Evolutionary conservation across 64 coral and sea anemone species (phyloP).

Genomic region (Trachythela sp.): DNA sequence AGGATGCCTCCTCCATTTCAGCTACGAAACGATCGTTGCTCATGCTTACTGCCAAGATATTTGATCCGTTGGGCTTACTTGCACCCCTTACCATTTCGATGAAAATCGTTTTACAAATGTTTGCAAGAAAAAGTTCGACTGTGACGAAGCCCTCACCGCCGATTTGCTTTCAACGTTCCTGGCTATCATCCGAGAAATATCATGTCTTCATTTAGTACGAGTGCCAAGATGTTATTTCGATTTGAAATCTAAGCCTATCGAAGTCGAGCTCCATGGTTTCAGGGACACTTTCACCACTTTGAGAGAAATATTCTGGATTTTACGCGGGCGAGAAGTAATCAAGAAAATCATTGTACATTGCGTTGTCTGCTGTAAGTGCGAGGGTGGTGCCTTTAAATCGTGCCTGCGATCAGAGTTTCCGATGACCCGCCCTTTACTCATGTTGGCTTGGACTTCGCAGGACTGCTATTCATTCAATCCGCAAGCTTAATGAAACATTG

Average conservation of each 20-base stretch:
- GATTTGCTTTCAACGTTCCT: background rate
- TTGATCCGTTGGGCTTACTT: background rate
- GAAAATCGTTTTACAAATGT: background rate
- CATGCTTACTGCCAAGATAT: background rate
- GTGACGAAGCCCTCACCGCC: background rate
- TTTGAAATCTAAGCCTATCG: background rate
- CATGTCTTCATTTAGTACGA: background rate
- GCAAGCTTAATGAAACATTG: too few species aligned
- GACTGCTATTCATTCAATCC: background rate
- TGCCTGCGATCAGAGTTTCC: background rate
- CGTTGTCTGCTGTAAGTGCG: background rate
- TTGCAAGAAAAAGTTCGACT: background rate
- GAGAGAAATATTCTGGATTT: constrained; percentile 1
- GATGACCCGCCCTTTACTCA: background rate
- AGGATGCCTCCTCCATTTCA: background rate
- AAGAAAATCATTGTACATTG: background rate
- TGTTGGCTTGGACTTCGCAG: background rate
- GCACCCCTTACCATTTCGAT: background rate
- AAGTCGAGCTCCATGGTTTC: constrained; percentile 36
- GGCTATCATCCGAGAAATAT: background rate
- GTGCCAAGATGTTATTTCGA: constrained; percentile 39
- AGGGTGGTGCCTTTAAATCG: background rate
- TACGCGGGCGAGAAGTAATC: background rate
- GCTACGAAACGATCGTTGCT: background rate
- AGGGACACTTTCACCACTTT: constrained; percentile 20